These are phyloP conservation scores for Heliconius hewitsoni DNA, from an alignment of 1,140 invertebrate species.

Conservation along the genomic window DNA sequence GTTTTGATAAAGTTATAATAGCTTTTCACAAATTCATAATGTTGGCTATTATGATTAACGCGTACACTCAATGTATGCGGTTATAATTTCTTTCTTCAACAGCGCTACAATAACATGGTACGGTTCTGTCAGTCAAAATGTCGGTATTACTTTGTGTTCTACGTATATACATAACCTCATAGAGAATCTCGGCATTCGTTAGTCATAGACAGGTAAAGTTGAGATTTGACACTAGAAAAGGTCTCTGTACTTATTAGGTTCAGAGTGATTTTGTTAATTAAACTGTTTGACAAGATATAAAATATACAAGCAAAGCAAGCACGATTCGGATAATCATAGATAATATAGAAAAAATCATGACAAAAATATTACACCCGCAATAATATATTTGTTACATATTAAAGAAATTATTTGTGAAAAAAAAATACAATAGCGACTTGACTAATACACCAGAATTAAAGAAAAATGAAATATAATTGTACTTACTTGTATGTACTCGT, in stretches of 20 bases:
- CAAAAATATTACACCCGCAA: too few species aligned
- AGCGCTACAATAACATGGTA: neutral
- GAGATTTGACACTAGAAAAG: too few species aligned
- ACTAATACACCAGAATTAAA: neutral
- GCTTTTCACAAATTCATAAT: neutral
- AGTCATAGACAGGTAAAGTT: too few species aligned
- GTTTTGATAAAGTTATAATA: neutral
- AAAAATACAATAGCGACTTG: neutral
- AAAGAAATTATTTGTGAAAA: neutral
- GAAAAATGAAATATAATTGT: slow-evolving; percentile 1
- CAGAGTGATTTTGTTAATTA: too few species aligned
- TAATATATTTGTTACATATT: too few species aligned
- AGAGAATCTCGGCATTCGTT: too few species aligned
- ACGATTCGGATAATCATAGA: too few species aligned
- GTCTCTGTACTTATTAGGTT: too few species aligned
- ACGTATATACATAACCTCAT: neutral
- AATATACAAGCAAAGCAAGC: too few species aligned
- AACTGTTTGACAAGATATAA: too few species aligned
- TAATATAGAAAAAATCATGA: too few species aligned
- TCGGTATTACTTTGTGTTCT: neutral
- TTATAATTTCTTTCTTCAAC: slow-evolving; percentile 13
- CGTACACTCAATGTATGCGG: neutral
- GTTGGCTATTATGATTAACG: slow-evolving; percentile 10
- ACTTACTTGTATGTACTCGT: neutral
- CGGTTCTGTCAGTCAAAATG: slow-evolving; percentile 3